These are phyloP conservation scores for Sycophila sp. DNA, from an alignment of 1,140 invertebrate genomes.

Conservation along the genomic window DNA sequence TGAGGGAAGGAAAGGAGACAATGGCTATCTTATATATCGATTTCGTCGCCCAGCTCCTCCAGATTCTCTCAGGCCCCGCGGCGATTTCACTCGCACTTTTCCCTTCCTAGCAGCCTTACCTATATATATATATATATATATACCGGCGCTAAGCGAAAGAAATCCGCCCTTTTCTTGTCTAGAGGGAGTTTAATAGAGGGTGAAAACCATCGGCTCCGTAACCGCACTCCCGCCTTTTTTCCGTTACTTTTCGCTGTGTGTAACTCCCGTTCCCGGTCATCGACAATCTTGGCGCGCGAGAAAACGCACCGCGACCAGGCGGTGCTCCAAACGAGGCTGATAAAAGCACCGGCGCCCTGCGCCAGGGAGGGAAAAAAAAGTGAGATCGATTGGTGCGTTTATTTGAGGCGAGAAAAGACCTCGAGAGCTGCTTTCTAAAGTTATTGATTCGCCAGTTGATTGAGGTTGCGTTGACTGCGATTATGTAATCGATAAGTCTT, in stretches of 20 bases:
- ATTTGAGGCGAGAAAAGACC: not conserved
- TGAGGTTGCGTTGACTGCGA: no score
- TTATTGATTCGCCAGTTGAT: no score
- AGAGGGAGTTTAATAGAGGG: conserved; percentile 66
- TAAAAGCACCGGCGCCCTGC: not conserved
- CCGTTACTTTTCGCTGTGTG: not conserved
- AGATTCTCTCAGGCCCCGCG: not conserved
- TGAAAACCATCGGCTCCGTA: conserved; percentile 58
- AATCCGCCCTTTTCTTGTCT: conserved; percentile 64
- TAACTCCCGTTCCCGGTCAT: conserved; percentile 38
- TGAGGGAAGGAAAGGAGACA: not conserved
- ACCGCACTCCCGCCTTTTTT: conserved; percentile 36
- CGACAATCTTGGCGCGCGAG: conserved; percentile 43
- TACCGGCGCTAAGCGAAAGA: no score
- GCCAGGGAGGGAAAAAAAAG: not conserved
- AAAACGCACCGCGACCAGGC: no score
- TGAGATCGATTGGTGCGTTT: conserved; percentile 20
- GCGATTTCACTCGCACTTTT: no score
- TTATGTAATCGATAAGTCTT: not conserved
- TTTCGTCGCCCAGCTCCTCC: not conserved
- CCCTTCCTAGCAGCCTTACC: no score
- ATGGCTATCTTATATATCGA: not conserved
- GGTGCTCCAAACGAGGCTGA: not conserved
- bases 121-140: no score
- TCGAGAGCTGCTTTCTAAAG: not conserved